Conservation (phyloP, 2,888 invertebrate species). For the Apamea anceps region DNA sequence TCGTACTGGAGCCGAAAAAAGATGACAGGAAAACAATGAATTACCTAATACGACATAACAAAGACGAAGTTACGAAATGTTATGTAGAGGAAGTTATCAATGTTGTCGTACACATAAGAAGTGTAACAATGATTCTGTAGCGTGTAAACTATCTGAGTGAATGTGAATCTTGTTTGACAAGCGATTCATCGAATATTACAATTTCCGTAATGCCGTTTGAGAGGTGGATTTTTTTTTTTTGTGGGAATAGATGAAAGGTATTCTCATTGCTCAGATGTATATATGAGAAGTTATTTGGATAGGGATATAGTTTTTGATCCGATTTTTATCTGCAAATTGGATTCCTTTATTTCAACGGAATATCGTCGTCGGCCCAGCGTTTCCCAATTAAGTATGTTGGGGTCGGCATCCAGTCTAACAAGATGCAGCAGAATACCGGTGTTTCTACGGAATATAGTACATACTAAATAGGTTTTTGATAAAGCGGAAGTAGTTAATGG, state of each 20-base stretch:
- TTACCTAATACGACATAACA: constrained; percentile 64
- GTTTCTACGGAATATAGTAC: not conserved
- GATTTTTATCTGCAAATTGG: not conserved
- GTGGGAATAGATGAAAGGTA: not conserved
- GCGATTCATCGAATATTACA: constrained; percentile 40
- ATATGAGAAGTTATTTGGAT: not conserved
- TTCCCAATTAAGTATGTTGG: not conserved
- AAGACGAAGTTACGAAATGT: constrained; percentile 59
- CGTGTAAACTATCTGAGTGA: constrained; percentile 47
- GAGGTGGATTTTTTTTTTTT: not conserved
- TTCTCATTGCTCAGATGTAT: not conserved
- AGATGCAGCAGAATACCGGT: not conserved
- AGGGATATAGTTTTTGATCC: not conserved
- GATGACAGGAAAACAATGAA: constrained; percentile 56
- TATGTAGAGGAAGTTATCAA: constrained; percentile 59
- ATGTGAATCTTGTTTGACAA: constrained; percentile 56
- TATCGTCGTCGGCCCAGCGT: too few relatives aligned
- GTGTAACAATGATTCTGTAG: constrained; percentile 59
- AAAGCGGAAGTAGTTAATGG: not conserved
- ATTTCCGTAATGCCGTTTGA: constrained; percentile 39
- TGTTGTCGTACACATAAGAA: constrained; percentile 59
- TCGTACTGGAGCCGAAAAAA: constrained; percentile 32
- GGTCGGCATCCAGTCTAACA: not conserved
- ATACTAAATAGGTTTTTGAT: not conserved
- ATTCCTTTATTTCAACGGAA: not conserved